phyloP scores from a whole-genome alignment of 1,140 invertebrate genomes.

The Drosophila murphyi region DNA sequence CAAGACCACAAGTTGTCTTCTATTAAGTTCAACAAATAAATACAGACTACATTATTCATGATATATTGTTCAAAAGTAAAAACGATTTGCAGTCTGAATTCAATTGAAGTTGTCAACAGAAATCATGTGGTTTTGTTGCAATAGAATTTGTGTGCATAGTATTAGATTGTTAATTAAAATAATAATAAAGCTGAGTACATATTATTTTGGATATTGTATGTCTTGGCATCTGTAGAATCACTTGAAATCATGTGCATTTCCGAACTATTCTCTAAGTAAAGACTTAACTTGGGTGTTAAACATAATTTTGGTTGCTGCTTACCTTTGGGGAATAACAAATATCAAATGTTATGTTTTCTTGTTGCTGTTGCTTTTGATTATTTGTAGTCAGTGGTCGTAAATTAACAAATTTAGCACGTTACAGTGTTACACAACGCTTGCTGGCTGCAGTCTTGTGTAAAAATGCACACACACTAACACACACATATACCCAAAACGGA shows the following conservation, averaged over 20 bases:
- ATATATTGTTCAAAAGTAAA: slow-evolving; percentile 9
- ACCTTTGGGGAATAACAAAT: slow-evolving; percentile 61
- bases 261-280: background rate
- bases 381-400: slow-evolving; percentile 66
- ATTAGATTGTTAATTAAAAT: background rate
- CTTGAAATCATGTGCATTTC: background rate
- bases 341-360: slow-evolving; percentile 57
- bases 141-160: background rate
- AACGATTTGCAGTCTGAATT: background rate
- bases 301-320: slow-evolving; percentile 26
- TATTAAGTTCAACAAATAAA: slow-evolving; percentile 1
- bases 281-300: slow-evolving; percentile 8
- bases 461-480: slow-evolving; percentile 21
- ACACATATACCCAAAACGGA: slow-evolving; percentile 17
- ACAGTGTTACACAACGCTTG: slow-evolving; percentile 45
- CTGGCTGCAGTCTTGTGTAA: slow-evolving; percentile 29
- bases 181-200: too few species aligned
- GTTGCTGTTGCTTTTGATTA: slow-evolving; percentile 56
- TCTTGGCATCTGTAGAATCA: background rate
- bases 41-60: slow-evolving; percentile 11
- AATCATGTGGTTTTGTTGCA: background rate
- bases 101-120: background rate
- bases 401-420: slow-evolving; percentile 78
- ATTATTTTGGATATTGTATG: too few species aligned
- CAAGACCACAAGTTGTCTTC: slow-evolving; percentile 17